Base-by-base conservation (phyloP, 2,888 invertebrate species). In the Mesorhabditis spiculigera region DNA sequence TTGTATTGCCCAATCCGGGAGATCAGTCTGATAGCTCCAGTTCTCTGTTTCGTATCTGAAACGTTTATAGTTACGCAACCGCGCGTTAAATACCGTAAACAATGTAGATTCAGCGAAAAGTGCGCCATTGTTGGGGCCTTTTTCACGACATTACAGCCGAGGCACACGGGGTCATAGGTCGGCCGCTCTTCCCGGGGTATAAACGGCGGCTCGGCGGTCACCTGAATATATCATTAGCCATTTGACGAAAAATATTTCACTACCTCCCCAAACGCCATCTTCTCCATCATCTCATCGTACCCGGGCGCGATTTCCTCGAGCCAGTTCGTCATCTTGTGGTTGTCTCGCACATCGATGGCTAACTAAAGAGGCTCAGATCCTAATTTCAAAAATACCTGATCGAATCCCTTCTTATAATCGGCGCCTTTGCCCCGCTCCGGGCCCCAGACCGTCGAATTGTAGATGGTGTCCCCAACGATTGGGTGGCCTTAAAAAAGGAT, bases 391-490 rank as follows among this genome's bases (percentile, higher is more conserved):
- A 65, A 41, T 13, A 82, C 78, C 73, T 81, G 74, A 8, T 82
- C 81, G 43, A 70, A 76, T 5, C 68, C 42, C 66, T 81, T 83
- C 8, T 81, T 94, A 69, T 86, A 91, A 81, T 93, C 92, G 0
- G 93, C 94, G 1, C 91, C 91, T 85, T 92, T 92, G 4, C 96
- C 95, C 81, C 94, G 93, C 70, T 92, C 89, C 0, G 94, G 94
- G 0, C 98, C 98, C 87, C 97, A 98, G 0, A 94, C 94, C 87
- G 69, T 66, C 61, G 94, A 93, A 87, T 97, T 98, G 89, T 99
- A 98, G 3, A 98, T 89, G 0, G 94, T 94, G 87, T 98, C 98
- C 87, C 97, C 97, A 5, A 95, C 92, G 68, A 98, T 97, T 13
- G 98, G 98, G 88, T 92, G 93, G 63, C 97, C 94, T n/a, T 93